These are phyloP conservation scores for Oligia strigilis DNA, from an alignment of 2,888 invertebrate genomes.

Conservation along the genomic window DNA sequence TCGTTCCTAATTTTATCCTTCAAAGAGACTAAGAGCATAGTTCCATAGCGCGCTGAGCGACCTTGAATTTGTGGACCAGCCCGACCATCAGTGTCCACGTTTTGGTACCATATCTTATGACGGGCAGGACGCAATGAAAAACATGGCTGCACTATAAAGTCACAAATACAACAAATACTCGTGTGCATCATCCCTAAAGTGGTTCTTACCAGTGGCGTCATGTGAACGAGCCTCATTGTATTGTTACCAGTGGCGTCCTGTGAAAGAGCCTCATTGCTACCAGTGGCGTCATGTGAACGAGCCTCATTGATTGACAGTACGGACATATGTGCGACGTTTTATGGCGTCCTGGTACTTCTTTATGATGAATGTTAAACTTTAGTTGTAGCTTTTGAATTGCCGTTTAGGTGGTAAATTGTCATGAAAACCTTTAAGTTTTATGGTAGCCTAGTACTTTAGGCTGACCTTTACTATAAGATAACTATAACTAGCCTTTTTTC, in stretches of 20 bases:
- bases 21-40: neutral
- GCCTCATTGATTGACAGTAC: slow-evolving; percentile 31
- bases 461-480: neutral
- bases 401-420: neutral
- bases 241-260: neutral
- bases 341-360: slow-evolving; percentile 8
- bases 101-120: neutral
- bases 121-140: neutral
- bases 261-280: slow-evolving; percentile 37
- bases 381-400: neutral
- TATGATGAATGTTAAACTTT: neutral
- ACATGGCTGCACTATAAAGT: neutral
- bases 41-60: neutral
- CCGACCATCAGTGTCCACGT: neutral
- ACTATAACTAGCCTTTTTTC: neutral
- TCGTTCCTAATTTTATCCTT: neutral
- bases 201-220: neutral
- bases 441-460: slow-evolving; percentile 18
- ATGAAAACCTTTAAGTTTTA: slow-evolving; percentile 7
- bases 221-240: slow-evolving; percentile 21
- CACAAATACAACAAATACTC: slow-evolving; percentile 12
- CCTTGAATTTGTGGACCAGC: too few species aligned
- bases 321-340: slow-evolving; percentile 20
- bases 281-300: slow-evolving; percentile 25
- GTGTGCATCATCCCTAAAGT: neutral